Percentiles rank a stretch among this genome's conserved stretches.
phyloP scores from a whole-genome alignment of 2,797 vertebrate genomes.

The Scomberomorus guttatus region DNA sequence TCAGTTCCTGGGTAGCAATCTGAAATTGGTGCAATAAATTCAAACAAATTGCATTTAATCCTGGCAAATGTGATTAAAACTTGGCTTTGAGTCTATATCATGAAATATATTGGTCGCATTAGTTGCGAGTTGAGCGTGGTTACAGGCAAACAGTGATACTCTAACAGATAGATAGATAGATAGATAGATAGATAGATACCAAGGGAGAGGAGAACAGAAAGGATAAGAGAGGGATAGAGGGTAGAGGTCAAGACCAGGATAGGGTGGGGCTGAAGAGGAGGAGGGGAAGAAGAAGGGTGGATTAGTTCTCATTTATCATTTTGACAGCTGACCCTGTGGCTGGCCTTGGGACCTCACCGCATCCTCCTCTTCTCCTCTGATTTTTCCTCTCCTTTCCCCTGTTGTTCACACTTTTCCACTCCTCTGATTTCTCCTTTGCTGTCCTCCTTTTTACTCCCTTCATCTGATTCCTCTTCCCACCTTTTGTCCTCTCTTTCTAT shows the following conservation, averaged over 20 bases:
- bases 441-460: conserved; percentile 14
- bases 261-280: conserved; percentile 50
- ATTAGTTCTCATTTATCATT: conserved; percentile 77
- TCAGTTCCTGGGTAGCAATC: neutral
- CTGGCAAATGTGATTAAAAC: conserved; percentile 14
- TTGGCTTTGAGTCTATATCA: neutral
- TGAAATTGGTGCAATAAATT: conserved; percentile 20
- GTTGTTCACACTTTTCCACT: conserved; percentile 52
- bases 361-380: conserved; percentile 54
- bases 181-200: neutral
- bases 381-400: conserved; percentile 43
- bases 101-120: neutral
- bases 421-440: conserved; percentile 38
- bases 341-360: conserved; percentile 77
- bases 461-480: neutral
- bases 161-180: neutral
- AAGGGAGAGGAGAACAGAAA: neutral
- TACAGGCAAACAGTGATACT: neutral
- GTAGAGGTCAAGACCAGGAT: conserved; percentile 48
- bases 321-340: conserved; percentile 80
- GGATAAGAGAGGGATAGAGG: conserved; percentile 23
- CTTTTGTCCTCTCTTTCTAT: conserved; percentile 6
- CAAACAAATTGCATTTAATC: neutral
- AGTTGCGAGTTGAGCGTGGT: neutral
- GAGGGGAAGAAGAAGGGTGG: conserved; percentile 58